Conservation (phyloP, 2,797 vertebrate species). For the Rhinogobio ventralis region DNA sequence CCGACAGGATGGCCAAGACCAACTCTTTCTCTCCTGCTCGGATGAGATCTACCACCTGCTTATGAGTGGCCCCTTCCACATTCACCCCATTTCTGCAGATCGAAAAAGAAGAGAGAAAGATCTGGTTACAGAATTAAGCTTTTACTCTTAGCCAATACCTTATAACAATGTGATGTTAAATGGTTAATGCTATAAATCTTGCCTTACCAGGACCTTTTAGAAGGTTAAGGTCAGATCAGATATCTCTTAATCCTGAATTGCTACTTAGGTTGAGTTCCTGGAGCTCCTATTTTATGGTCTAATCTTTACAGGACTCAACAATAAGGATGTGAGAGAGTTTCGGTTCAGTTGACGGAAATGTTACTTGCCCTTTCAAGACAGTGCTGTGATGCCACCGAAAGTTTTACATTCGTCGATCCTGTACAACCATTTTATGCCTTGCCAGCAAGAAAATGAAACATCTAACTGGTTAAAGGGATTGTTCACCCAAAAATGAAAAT, state of each 20-base stretch:
- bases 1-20: conserved; percentile 90
- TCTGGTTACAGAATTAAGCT: conserved; percentile 8
- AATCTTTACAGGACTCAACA: conserved; percentile 8
- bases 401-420: neutral
- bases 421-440: neutral
- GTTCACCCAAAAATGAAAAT: too few relatives aligned
- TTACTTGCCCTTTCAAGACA: neutral
- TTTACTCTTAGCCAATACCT: neutral
- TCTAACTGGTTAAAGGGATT: neutral
- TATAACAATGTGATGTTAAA: neutral
- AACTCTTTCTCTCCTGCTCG: conserved; percentile 93
- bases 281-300: conserved; percentile 13
- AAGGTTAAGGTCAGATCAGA: conserved; percentile 29
- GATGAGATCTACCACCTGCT: conserved; percentile 98
- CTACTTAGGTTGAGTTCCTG: neutral
- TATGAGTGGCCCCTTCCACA: conserved; percentile 95
- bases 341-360: neutral
- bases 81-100: conserved; percentile 89
- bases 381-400: neutral
- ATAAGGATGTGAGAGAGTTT: neutral
- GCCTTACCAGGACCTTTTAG: neutral
- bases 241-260: conserved; percentile 16
- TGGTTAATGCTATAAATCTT: conserved; percentile 4
- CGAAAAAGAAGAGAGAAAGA: neutral
- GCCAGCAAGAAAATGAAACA: neutral